Evolutionary conservation across 2,888 invertebrate genomes (phyloP).

Genomic region (Mechanitis messenoides): DNA sequence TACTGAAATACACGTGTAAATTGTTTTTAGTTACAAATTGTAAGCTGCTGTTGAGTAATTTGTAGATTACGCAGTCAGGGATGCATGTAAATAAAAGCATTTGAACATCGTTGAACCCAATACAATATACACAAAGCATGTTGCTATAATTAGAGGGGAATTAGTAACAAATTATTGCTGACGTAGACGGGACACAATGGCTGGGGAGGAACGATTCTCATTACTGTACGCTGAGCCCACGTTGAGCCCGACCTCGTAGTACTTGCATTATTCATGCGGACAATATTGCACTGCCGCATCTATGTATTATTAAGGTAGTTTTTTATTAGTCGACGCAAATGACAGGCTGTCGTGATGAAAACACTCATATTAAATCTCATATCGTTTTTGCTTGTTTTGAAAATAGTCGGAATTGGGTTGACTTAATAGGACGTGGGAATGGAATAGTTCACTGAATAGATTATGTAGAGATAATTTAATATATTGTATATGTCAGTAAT

Average conservation of each 20-base stretch:
- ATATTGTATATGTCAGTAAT: too few species aligned
- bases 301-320: conserved; percentile 30
- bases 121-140: conserved; percentile 23
- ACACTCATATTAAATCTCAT: conserved; percentile 10
- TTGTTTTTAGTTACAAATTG: too few species aligned
- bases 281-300: conserved; percentile 64
- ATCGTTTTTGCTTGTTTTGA: conserved; percentile 7
- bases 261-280: conserved; percentile 73
- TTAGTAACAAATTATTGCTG: conserved; percentile 71
- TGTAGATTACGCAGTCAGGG: not conserved
- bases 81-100: conserved; percentile 8
- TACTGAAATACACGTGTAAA: not conserved
- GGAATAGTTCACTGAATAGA: not conserved
- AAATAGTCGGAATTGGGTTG: not conserved
- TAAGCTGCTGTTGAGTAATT: too few species aligned
- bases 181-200: conserved; percentile 60
- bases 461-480: not conserved
- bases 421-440: not conserved
- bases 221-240: conserved; percentile 62
- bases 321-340: conserved; percentile 22
- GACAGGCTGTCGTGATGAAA: conserved; percentile 14
- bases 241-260: conserved; percentile 51
- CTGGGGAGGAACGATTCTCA: conserved; percentile 63
- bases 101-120: conserved; percentile 14
- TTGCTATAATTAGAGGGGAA: conserved; percentile 61